phyloP scores from a whole-genome alignment of 2,888 invertebrate genomes.

The Heliconius charithonia region DNA sequence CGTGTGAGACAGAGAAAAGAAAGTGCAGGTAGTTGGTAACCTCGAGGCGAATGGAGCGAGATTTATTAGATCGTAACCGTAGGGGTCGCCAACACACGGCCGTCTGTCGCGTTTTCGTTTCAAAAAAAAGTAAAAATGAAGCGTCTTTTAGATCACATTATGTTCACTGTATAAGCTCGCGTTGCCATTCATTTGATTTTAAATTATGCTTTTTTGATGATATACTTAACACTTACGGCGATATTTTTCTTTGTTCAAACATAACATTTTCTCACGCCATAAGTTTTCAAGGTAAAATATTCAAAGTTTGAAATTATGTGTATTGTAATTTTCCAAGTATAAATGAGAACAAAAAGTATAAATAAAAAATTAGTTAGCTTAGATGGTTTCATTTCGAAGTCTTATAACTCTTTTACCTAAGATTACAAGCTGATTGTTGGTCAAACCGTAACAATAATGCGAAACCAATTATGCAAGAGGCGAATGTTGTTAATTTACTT shows the following conservation, averaged over 20 bases:
- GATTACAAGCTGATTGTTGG: conserved; percentile 15
- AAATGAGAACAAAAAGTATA: conserved; percentile 1
- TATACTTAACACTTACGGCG: conserved; percentile 3
- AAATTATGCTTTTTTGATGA: not conserved
- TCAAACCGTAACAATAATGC: conserved; percentile 13
- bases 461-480: conserved; percentile 14
- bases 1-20: conserved; percentile 79
- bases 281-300: conserved; percentile 12
- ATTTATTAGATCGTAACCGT: conserved; percentile 82
- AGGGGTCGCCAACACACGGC: conserved; percentile 71
- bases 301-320: conserved; percentile 9
- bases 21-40: conserved; percentile 78
- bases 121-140: conserved; percentile 36
- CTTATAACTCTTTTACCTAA: conserved; percentile 15
- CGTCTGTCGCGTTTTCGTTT: conserved; percentile 55
- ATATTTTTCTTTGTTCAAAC: conserved; percentile 12
- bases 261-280: conserved; percentile 3
- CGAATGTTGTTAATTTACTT: conserved; percentile 11
- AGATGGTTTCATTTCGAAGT: conserved; percentile 12
- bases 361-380: conserved; percentile 5
- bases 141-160: conserved; percentile 24
- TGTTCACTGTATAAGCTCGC: conserved; percentile 18
- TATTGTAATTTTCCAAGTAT: conserved; percentile 11
- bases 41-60: conserved; percentile 63
- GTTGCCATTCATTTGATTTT: conserved; percentile 27